phyloP scores from a whole-genome alignment of 35 echinoderm and acorn worm species.

The Ptychodera flava region DNA sequence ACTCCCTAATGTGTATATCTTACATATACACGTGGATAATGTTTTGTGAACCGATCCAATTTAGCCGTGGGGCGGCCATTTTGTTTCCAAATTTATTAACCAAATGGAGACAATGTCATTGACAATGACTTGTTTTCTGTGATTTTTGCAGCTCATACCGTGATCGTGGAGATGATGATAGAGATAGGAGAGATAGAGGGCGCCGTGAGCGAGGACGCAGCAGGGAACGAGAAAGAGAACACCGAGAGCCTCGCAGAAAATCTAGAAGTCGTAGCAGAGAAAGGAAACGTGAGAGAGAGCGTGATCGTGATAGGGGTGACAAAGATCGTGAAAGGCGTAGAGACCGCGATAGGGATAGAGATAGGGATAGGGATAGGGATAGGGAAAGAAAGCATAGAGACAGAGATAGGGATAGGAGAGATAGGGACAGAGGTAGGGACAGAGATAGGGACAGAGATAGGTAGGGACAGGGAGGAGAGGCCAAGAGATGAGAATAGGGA shows the following conservation, averaged over 20 bases:
- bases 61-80: no score
- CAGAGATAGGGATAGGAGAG: conserved; percentile 11
- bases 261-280: background rate
- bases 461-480: no score
- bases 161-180: no score
- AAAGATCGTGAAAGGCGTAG: conserved; percentile 17
- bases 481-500: background rate
- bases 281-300: background rate
- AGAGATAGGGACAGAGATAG: conserved; percentile 24
- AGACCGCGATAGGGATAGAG: conserved; percentile 16
- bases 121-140: no score
- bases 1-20: no score
- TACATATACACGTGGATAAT: no score
- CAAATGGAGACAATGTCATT: no score
- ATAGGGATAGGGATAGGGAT: conserved; percentile 13
- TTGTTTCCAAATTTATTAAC: no score
- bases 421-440: conserved; percentile 18
- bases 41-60: no score
- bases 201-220: background rate
- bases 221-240: background rate
- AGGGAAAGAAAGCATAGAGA: background rate
- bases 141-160: no score
- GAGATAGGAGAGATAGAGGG: background rate
- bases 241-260: background rate
- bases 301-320: no score